Base-by-base conservation (phyloP, 2,797 vertebrate species). In the Dendrocincla tyrannina region DNA sequence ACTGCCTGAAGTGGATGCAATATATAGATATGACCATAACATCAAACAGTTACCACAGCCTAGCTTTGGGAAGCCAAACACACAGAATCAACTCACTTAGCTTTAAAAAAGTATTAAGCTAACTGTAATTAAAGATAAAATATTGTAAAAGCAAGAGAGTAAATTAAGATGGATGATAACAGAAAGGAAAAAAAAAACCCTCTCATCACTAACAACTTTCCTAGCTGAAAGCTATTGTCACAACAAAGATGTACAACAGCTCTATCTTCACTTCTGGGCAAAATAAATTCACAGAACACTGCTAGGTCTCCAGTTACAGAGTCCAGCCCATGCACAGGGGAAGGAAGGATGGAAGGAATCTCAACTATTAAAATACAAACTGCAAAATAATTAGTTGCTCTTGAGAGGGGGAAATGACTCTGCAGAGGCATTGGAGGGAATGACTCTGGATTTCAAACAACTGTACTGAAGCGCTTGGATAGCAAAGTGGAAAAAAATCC, bases 381-480 rank as follows among this genome's bases (percentile, higher is more conserved):
- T 93, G 42, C 76, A 92, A 89, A 92, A 94, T 67, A 89, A 92
- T 63, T 44, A 78, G 42, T 59, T 72, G 47, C 47, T 83, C 88
- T 80, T 66, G 39, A 88, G 55, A 84, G 32, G 5, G 35, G 44
- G 67, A 94, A 91, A 89, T 70, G 33, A 63, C 41, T 93, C 78
- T 83, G 63, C 76, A 88, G 66, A 92, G 13, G 39, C 66, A 90
- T 4, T 66, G 69, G 37, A 92, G 60, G 69, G 69, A 92, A 83
- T 50, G 17, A 68, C 32, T 66, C 62, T 17, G 73, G 95, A 92
- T 95, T 93, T 94, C 82, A 92, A 92, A 73, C 75, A 95, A 91
- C 46, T 59, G 64, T 66, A 84, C 60, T 63, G 53, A 89, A 93
- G 81, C 33, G 68, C 44, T 95, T 96, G 92, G 92, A 96, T 2